Base-by-base conservation (phyloP, 2,797 vertebrate species). In the Cuculus canorus region DNA sequence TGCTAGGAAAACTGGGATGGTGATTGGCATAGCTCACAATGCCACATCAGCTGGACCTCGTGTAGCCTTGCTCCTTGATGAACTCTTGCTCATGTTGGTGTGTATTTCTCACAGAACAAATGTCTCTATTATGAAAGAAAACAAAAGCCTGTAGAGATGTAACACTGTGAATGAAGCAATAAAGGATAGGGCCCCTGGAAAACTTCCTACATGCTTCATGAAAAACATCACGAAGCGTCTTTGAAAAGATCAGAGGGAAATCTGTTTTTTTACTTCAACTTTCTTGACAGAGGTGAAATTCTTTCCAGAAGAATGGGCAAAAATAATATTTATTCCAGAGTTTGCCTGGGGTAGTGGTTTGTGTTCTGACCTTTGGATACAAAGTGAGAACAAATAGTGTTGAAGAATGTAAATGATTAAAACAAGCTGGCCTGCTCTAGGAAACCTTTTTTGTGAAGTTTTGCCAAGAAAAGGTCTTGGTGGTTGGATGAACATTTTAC, bases 331-430 rank as follows among this genome's bases (percentile, higher is more conserved):
- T 87, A 84, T 39, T 86, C 69, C 90, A 30, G 7, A 92, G 85
- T 78, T 82, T 96, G 60, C 92, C 86, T 70, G 43, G 19, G 57
- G 71, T 80, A 43, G 63, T 28, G 75, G 24, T 73, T 95, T 86
- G 81, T 90, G 57, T 94, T 96, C 64, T 94, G 92, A 96, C 93
- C 85, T 96, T 97, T 97, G 95, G 93, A 91, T 94, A 56, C 60
- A 12, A 95, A 95, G 93, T 86, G 89, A 95, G 92, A 95, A 87
- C 79, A 95, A 82, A 94, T 77, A 94, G 81, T 82, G 71, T 82
- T 95, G 91, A 70, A 96, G 96, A 93, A 92, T 56, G 47, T 82
- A 88, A 96, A 95, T 82, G 64, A 94, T 92, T 91, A 86, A 96
- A 96, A 68, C 82, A 95, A 82, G 75, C 80, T 93, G 73, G 41